Base-by-base conservation (phyloP, 2,113 vertebrate genomes). In the Ovis canadensis region DNA sequence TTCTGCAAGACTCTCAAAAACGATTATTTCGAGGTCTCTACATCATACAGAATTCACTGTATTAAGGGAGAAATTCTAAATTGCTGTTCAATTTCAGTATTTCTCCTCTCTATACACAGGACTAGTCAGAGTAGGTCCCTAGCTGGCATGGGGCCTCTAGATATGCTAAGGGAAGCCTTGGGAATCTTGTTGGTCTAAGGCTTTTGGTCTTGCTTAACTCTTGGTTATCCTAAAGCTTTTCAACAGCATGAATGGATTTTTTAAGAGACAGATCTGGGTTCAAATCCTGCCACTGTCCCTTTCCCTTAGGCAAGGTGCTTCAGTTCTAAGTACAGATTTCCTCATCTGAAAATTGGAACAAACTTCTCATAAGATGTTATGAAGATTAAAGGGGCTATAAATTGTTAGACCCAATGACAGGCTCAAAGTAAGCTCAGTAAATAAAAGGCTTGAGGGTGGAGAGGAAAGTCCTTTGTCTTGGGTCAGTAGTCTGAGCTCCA, bases 281-380 rank as follows among this genome's bases (percentile, higher is more conserved):
- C 83, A 92, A 86, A 91, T 77, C 16, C 43, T 77, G 7, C 12
- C n/a, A 31, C 16, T 62, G 78, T 64, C 11, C 15, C 85, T 88
- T 84, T 55, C 6, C 16, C n/a, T 86, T 77, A 77, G 21, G 48
- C 11, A 59, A 82, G 40, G 67, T 77, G 48, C 40, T 64, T 93
- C 48, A 74, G 52, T 84, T 90, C 33, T 83, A 88, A 84, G 48
- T 78, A 48, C 59, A 27, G 17, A 3, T 95, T 97, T 93, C 27
- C 78, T 94, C 60, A 86, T 59, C 52, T 91, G 21, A 83, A 98
- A 94, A 87, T n/a, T 92, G n/a, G 48, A 88, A 90, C 52, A 85
- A 67, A 96, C 16, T 60, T 21, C 48, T 78, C 84, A 59, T 82
- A 81, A 91, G 86, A 88, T 55, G 14, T n/a, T 89, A 64, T 55